Evolutionary conservation across 2,888 invertebrate genomes (phyloP), one percentile per base, ranked within the genome.

Genomic region (Zaprionus bogoriensis): DNA sequence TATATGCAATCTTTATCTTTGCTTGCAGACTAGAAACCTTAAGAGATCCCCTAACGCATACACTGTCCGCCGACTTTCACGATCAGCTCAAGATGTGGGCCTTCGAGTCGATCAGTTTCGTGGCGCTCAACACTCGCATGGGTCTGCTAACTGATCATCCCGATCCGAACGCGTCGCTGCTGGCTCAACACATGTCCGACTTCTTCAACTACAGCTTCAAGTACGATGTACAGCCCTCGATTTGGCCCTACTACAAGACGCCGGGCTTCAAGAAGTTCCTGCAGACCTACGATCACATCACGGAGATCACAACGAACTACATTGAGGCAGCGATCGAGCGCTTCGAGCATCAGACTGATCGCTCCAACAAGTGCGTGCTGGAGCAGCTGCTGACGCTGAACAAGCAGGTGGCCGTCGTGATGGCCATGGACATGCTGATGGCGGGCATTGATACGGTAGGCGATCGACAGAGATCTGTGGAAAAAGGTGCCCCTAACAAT

Each of bases 391-490:
- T 94, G 46, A 92, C 91, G 10, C 92, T 93, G 4, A 93, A 95
- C 77, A 92, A 93, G 52, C 92, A 92, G 86, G 92, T 94, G 10
- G 95, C 95, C 0, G 84, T 93, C 28, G 92, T 93, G 65, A 95
- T 95, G 94, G 93, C 93, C 0, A 92, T 94, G 77, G 95, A 95
- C 87, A 94, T 95, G 94, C 76, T 95, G 9, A 91, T 93, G 64
- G 95, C 94, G 44, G 95, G 95, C 65, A 93, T 95, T 28, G 95
- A 95, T 86, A 95, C 95, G 70, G 95, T 96, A 0, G 10, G 7
- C 0, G 5, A 48, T 0, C 2, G n/a, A n/a, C n/a, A n/a, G n/a
- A n/a, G n/a, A n/a, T n/a, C n/a, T n/a, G n/a, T n/a, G n/a, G n/a
- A n/a, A n/a, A n/a, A n/a, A n/a, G 10, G 20, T 22, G 0, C 6